A percentile compares a stretch with the other conserved stretches of the same genome.
phyloP scores from a whole-genome alignment of 2,888 invertebrate genomes.

The Cerastis leucographa region DNA sequence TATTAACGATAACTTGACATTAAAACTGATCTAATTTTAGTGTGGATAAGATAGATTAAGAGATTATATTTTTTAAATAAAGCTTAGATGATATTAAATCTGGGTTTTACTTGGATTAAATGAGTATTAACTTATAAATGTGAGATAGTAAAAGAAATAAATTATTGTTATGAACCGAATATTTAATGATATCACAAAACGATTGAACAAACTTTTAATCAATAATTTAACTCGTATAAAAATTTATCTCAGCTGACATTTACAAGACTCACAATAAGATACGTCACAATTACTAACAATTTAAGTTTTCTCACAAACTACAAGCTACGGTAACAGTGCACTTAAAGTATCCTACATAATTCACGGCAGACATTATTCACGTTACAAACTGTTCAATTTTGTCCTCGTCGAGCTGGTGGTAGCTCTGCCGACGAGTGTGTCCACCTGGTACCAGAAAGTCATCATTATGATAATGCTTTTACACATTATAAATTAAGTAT shows the following conservation, averaged over 20 bases:
- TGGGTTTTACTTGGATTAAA: slow-evolving; percentile 18
- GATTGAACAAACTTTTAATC: slow-evolving; percentile 47
- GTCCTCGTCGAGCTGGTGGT: slow-evolving; percentile 36
- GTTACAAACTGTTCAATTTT: slow-evolving; percentile 40
- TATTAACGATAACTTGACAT: slow-evolving; percentile 70
- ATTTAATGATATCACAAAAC: slow-evolving; percentile 56
- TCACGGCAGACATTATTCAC: slow-evolving; percentile 36
- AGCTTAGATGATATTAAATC: slow-evolving; percentile 2
- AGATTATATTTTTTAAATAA: slow-evolving; percentile 28
- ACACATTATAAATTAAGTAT: neutral
- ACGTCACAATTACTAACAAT: slow-evolving; percentile 53
- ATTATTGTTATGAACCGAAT: slow-evolving; percentile 39
- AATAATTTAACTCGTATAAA: slow-evolving; percentile 64
- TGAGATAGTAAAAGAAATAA: slow-evolving; percentile 6
- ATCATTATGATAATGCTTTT: neutral
- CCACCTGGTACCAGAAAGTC: slow-evolving; percentile 24
- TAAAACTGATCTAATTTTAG: slow-evolving; percentile 49
- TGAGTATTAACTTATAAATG: neutral
- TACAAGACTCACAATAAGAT: slow-evolving; percentile 45
- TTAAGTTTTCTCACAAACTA: slow-evolving; percentile 43
- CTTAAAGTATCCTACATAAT: slow-evolving; percentile 57
- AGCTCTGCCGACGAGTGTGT: slow-evolving; percentile 9
- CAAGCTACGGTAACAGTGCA: slow-evolving; percentile 60
- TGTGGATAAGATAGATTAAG: slow-evolving; percentile 45
- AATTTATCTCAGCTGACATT: slow-evolving; percentile 37